Evolutionary conservation across 2,888 invertebrate species (phyloP), one percentile per base, ranked within the genome.

Genomic region (Blastobasis lacticolella): DNA sequence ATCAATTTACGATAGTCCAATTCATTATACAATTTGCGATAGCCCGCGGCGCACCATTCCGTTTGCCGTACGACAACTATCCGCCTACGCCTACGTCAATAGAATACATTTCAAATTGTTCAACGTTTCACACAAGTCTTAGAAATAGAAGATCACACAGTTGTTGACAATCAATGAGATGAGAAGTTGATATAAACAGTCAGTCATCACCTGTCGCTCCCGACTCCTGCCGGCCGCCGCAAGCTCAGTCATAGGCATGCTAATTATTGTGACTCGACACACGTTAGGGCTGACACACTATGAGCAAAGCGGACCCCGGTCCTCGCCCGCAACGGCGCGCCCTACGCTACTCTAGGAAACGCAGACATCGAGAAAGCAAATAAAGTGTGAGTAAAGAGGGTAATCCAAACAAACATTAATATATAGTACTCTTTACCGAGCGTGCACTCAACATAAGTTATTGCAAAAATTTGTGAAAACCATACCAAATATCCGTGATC

Each of bases 361-460:
- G 60, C 57, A 62, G 57, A 75, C 78, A 78, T 73, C 78, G 78
- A 78, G 61, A 80, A 23, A 80, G 81, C 80, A 72, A 77, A 73
- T 67, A 71, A 71, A 73, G 75, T 78, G 82, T 78, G 77, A 79
- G 79, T 78, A 68, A 79, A 77, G 75, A 74, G 23, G 23, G 23
- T 23, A 23, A 64, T 73, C 67, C 73, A 50, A 50, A 50, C 50
- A 50, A 50, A 50, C 50, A 50, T 50, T 46, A 46, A 50, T 38
- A n/a, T 23, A 23, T 6, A 5, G 42, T 9, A 9, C 23, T 69
- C 72, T 66, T 67, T 72, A 74, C 72, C 77, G 81, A 80, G 84
- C 82, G 85, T 84, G 85, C 85, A 83, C 76, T 82, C 82, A 78
- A 81, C 78, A 76, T 69, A 73, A 79, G 77, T 82, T 80, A 83